Evolutionary conservation across 2,113 vertebrate genomes (phyloP).

Genomic region (Dicentrarchus labrax): DNA sequence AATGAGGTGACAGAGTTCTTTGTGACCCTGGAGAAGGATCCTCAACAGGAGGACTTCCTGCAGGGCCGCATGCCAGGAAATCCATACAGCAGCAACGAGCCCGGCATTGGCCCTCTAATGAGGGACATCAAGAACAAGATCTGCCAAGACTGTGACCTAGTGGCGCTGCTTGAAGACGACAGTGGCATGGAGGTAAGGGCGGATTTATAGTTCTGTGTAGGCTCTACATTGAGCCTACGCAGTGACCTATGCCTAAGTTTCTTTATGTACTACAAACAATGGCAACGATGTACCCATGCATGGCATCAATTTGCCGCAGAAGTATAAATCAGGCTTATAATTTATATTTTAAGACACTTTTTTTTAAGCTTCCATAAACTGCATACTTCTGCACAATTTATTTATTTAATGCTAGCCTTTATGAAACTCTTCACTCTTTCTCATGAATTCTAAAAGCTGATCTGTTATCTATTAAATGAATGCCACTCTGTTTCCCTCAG

Average conservation of each 20-base stretch:
- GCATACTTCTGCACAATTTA: background rate
- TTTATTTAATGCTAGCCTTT: background rate
- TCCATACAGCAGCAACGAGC: conserved; percentile 98
- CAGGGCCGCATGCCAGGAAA: conserved; percentile 99
- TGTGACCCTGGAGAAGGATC: conserved; percentile 98
- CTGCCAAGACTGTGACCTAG: conserved; percentile 98
- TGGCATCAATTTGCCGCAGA: too few relatives aligned
- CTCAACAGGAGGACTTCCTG: conserved; percentile 98
- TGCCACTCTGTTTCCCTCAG: conserved; percentile 75
- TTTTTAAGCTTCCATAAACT: background rate
- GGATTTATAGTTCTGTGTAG: too few relatives aligned
- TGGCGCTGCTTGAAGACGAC: conserved; percentile 97
- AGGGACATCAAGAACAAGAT: conserved; percentile 99
- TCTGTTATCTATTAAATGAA: background rate
- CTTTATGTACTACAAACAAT: too few relatives aligned
- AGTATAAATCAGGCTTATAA: too few relatives aligned
- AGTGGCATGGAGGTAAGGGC: conserved; percentile 96
- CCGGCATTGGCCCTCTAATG: conserved; percentile 97
- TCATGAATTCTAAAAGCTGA: background rate
- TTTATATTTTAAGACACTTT: too few relatives aligned
- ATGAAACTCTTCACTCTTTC: background rate
- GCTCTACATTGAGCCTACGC: too few relatives aligned
- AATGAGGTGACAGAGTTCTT: conserved; percentile 99
- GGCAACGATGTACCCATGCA: too few relatives aligned
- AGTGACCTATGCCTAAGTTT: too few relatives aligned